Conservation (phyloP, 1,140 invertebrate species). For the Lordiphosa stackelbergi region DNA sequence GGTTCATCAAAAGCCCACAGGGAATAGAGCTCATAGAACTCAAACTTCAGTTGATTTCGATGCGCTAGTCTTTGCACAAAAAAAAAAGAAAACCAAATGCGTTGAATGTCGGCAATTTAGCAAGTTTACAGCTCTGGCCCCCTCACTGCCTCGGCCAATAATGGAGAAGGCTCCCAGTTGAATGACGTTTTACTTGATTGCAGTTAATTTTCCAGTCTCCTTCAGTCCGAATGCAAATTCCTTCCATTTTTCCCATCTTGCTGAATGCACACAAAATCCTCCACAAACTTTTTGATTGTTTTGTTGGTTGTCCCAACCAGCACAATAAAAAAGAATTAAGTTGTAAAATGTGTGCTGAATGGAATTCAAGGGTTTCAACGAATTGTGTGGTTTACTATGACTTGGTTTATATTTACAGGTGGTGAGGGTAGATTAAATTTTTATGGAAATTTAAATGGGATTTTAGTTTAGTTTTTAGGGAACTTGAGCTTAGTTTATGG, state of each 20-base stretch:
- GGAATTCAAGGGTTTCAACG: constrained; percentile 36
- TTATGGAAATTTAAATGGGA: constrained; percentile 35
- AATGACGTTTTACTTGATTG: constrained; percentile 74
- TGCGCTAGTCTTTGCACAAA: constrained; percentile 45
- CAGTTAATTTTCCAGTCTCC: constrained; percentile 60
- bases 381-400: constrained; percentile 34
- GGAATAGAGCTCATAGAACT: constrained; percentile 8
- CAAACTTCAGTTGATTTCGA: constrained; percentile 45
- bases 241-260: constrained; percentile 19
- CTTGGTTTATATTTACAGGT: constrained; percentile 11
- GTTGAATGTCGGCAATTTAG: constrained; percentile 72
- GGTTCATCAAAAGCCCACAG: constrained; percentile 47
- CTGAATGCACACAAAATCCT: constrained; percentile 36
- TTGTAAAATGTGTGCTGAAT: constrained; percentile 69
- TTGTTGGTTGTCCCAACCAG: constrained; percentile 29
- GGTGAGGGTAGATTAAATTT: constrained; percentile 31
- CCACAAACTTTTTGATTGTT: constrained; percentile 60
- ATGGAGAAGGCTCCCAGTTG: constrained; percentile 59
- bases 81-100: constrained; percentile 47
- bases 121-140: constrained; percentile 57
- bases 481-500: neutral
- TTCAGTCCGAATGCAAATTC: constrained; percentile 63
- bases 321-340: constrained; percentile 57
- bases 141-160: constrained; percentile 39
- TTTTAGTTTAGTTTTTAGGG: constrained; percentile 10